phyloP scores from a whole-genome alignment of 2,113 vertebrate species.

The Picathartes gymnocephalus region DNA sequence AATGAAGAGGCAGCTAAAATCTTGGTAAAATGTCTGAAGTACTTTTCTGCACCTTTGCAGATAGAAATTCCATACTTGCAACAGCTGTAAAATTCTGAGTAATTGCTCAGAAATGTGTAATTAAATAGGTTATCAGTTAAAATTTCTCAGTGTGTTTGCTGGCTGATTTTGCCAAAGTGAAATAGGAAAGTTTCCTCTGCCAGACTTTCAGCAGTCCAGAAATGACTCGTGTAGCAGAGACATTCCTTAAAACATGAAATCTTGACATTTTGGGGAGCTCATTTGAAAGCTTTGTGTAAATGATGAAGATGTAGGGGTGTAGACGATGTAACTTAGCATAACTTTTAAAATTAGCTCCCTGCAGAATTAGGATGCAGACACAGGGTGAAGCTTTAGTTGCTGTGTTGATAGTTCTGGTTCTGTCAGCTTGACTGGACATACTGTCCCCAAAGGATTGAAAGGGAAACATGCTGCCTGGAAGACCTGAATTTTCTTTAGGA shows the following conservation, averaged over 20 bases:
- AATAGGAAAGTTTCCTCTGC: not conserved
- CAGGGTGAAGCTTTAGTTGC: not conserved
- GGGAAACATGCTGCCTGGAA: not conserved
- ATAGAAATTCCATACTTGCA: not conserved
- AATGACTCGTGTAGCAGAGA: not conserved
- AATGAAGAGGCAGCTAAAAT: not conserved
- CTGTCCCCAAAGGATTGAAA: not conserved
- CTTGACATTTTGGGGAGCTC: accelerated
- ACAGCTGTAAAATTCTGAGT: not conserved
- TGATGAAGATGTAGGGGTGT: not conserved
- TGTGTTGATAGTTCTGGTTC: not conserved
- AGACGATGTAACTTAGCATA: not conserved
- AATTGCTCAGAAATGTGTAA: not conserved
- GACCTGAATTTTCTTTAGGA: not conserved
- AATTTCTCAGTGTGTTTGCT: not conserved
- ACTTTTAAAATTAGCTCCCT: not conserved
- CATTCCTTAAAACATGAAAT: not conserved
- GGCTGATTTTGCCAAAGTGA: not conserved
- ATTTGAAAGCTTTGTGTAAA: not conserved
- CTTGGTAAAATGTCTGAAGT: not conserved
- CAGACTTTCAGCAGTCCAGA: not conserved
- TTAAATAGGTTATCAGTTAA: not conserved
- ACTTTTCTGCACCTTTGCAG: not conserved
- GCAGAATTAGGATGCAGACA: not conserved
- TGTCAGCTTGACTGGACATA: not conserved